Evolutionary conservation across 2,113 vertebrate species (phyloP), one percentile per base, ranked within the genome.

Genomic region (Gobius niger): DNA sequence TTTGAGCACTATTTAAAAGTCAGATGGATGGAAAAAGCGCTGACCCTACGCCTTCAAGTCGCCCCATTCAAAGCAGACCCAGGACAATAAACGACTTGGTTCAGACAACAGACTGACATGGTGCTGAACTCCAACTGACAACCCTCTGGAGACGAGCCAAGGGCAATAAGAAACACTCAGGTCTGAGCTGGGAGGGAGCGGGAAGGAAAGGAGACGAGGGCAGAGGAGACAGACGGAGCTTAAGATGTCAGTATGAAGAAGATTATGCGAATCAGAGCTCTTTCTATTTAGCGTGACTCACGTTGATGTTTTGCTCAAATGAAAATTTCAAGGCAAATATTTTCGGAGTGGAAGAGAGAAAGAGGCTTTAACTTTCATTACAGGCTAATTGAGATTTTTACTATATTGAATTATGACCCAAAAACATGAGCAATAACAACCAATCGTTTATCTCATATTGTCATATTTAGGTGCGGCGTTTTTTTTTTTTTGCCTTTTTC

Each of bases 1-100:
- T 41, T 46, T 61, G 65, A 72, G 59, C 65, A 0, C 15, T 69
- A 47, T 18, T 70, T 72, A 6, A 80, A 77, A 70, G 15, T 65
- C 44, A 1, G 41, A 18, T 24, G 24, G 71, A 84, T 68, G 79
- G 82, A 83, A 85, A 82, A 57, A 40, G 18, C 5, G 19, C 54
- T 79, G 81, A 84, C 75, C 71, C 70, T 72, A 51, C 80, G 82
- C 56, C 56, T 76, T 70, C 68, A 71, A 73, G 61, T 73, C 77
- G 6, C 52, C 44, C 46, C 13, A 7, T 53, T 77, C 34, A 77
- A 65, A 75, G 49, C 46, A 60, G 57, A 42, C 34, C 15, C 57
- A 54, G 24, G 65, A 67, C 59, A 87, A 75, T 70, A 74, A 57
- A 40, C 54, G 54, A 66, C 41, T 16, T 34, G 60, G 49, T 40